Evolutionary conservation across 2,888 invertebrate genomes (phyloP).

Genomic region (Drosophila fungiperda): DNA sequence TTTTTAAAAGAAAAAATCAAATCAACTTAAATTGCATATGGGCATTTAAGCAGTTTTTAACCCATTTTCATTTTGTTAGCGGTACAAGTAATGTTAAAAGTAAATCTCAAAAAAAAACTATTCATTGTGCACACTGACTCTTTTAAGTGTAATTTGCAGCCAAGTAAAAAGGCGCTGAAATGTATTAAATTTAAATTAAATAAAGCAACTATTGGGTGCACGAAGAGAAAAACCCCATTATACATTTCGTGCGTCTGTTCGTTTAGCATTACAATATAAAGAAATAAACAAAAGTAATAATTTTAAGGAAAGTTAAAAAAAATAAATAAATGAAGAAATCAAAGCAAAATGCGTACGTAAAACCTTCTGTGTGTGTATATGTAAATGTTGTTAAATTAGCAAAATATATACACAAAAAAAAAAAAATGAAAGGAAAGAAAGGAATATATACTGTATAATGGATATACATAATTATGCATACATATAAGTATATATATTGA

Average conservation of each 20-base stretch:
- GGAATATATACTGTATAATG: constrained; percentile 43
- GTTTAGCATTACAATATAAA: constrained; percentile 47
- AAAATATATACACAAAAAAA: constrained; percentile 70
- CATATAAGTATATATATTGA: constrained; percentile 60
- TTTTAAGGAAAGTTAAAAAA: constrained; percentile 28
- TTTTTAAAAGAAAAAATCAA: constrained; percentile 52
- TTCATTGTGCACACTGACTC: constrained; percentile 41
- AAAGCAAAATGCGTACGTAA: constrained; percentile 62
- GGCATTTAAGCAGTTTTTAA: constrained; percentile 66
- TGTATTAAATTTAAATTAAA: constrained; percentile 69
- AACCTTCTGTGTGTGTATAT: constrained; percentile 74
- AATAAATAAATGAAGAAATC: constrained; percentile 11
- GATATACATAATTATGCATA: constrained; percentile 43
- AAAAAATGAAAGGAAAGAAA: constrained; percentile 28
- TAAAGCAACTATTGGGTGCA: constrained; percentile 38
- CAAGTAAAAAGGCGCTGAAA: constrained; percentile 44
- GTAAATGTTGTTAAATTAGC: constrained; percentile 79
- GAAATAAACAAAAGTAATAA: constrained; percentile 18
- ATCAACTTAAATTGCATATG: constrained; percentile 46
- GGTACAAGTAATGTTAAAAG: constrained; percentile 38
- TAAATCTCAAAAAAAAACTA: constrained; percentile 39
- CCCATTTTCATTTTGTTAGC: constrained; percentile 64
- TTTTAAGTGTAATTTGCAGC: constrained; percentile 56
- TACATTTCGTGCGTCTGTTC: constrained; percentile 49
- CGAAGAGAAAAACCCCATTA: constrained; percentile 40